phyloP scores from a whole-genome alignment of 2,888 invertebrate species.

The Flabesymbios commensalis region DNA sequence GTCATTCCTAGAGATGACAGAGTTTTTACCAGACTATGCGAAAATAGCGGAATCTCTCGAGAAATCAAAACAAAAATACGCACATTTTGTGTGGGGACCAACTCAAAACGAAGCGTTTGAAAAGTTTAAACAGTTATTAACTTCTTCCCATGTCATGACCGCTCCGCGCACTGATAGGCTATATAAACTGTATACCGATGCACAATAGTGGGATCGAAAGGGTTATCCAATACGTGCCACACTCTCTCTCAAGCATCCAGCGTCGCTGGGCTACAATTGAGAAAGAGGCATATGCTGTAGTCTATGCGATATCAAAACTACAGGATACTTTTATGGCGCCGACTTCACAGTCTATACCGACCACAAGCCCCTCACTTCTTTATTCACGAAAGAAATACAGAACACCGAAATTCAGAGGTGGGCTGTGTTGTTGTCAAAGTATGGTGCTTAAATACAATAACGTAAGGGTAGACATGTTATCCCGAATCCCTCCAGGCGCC shows the following conservation, averaged over 20 bases:
- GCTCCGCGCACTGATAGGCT: not conserved
- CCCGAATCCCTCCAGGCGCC: not conserved
- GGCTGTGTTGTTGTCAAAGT: constrained; percentile 5
- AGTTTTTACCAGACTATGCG: constrained; percentile 7
- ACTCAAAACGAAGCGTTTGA: not conserved
- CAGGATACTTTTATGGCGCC: constrained; percentile 3
- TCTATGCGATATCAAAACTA: not conserved
- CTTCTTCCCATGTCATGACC: not conserved
- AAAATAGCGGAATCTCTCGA: not conserved
- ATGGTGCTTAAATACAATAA: no score
- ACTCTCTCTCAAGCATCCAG: constrained; percentile 1
- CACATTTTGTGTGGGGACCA: not conserved
- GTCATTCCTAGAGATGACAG: constrained; percentile 13
- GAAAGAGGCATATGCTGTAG: constrained; percentile 11
- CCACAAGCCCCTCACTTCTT: constrained; percentile 5
- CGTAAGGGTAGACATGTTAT: no score
- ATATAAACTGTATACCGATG: constrained; percentile 12
- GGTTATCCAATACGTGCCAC: constrained; percentile 6
- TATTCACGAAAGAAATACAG: constrained; percentile 8
- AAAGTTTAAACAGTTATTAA: not conserved
- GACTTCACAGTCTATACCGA: constrained; percentile 11
- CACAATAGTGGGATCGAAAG: constrained; percentile 10
- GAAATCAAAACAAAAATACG: not conserved
- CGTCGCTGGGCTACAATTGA: constrained; percentile 5
- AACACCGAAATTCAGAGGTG: constrained; percentile 12